Percentiles rank a stretch among this genome's conserved stretches.
Evolutionary conservation across 2,888 invertebrate species (phyloP).

Genomic region (Pollenia amentaria): DNA sequence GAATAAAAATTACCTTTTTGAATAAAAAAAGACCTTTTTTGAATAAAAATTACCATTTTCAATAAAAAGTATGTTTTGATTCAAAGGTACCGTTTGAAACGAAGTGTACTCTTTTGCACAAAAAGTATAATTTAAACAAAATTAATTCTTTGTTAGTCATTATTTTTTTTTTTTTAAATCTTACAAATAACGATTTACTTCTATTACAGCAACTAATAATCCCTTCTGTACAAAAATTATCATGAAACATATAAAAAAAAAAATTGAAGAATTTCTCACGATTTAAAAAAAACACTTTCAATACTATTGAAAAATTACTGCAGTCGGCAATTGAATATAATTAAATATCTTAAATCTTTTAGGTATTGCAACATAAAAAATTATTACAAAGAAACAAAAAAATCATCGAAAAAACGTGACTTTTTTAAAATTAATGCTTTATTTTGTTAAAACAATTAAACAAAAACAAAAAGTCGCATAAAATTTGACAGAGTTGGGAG

Average conservation of each 20-base stretch:
- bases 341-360: not conserved
- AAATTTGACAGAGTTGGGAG: not conserved
- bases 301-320: not conserved
- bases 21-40: too few species aligned
- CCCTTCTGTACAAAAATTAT: not conserved
- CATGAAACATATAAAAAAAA: not conserved
- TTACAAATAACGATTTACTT: too few species aligned
- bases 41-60: too few species aligned
- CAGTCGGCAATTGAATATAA: not conserved
- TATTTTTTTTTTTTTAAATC: too few species aligned
- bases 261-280: slow-evolving; percentile 22
- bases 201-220: not conserved
- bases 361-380: too few species aligned
- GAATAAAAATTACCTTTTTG: too few species aligned
- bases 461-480: not conserved
- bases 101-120: too few species aligned
- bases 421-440: not conserved
- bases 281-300: not conserved
- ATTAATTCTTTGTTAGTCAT: not conserved
- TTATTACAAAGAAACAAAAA: too few species aligned
- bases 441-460: not conserved
- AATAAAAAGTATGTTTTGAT: too few species aligned
- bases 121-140: slow-evolving; percentile 1
- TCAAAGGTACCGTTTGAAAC: too few species aligned
- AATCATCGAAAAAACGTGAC: not conserved